Conservation (phyloP, 2,888 invertebrate genomes). For the Hololepta plana region DNA sequence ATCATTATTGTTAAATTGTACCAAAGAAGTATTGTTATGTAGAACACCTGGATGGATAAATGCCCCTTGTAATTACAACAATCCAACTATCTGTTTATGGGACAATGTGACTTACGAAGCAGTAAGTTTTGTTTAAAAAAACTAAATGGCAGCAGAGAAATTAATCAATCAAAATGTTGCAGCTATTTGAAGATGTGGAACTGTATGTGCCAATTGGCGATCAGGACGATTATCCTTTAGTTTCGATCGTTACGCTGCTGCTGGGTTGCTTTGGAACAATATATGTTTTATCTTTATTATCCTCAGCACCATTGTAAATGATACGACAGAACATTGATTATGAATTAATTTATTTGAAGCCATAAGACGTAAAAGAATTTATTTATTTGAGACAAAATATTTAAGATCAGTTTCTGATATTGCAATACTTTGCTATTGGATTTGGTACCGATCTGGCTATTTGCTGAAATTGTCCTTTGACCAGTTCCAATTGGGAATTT, state of each 20-base stretch:
- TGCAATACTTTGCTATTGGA: no score
- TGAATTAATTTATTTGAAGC: no score
- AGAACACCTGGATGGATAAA: constrained; percentile 18
- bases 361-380: no score
- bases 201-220: constrained; percentile 27
- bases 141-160: no score
- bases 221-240: constrained; percentile 26
- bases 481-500: constrained; percentile 36
- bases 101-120: constrained; percentile 27
- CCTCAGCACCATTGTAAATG: constrained; percentile 12
- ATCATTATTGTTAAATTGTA: constrained; percentile 20
- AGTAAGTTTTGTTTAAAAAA: constrained; percentile 17
- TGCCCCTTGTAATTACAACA: constrained; percentile 22
- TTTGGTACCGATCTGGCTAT: constrained; percentile 31
- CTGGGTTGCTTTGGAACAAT: constrained; percentile 29
- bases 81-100: constrained; percentile 22
- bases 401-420: no score
- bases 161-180: no score
- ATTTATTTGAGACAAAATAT: no score
- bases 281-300: constrained; percentile 26
- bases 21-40: constrained; percentile 16
- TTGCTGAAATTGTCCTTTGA: constrained; percentile 50
- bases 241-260: constrained; percentile 24
- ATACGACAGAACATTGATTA: no score
- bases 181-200: constrained; percentile 24